Base-by-base conservation (phyloP, 2,113 vertebrate species). In the Rhinolophus ferrumequinum region DNA sequence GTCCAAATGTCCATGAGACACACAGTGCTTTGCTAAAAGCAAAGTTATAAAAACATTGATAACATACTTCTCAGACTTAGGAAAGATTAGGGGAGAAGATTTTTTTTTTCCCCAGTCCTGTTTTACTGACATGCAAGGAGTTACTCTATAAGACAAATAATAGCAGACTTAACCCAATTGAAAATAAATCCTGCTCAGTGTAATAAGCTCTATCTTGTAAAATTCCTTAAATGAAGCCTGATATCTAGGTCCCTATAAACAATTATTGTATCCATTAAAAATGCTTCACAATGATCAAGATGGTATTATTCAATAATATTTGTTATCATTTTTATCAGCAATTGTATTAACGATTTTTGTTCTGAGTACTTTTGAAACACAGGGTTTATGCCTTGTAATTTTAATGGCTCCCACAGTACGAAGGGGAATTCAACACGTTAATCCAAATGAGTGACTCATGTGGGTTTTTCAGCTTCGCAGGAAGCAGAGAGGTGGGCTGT, bases 21-120 rank as follows among this genome's bases (percentile, higher is more conserved):
- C 77, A 16, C 7, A 41, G 26, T 15, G 4, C 10, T 80, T 95
- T 69, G 58, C 22, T 62, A 92, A 95, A 22, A 19, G 26, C 6
- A 80, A 67, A 83, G 6, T 54, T 52, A 66, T 47, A 28, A 87
- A 73, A 66, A 47, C 73, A 60, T 47, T 56, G n/a, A 93, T 88
- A 91, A 41, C 0, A 2, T 60, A 18, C 26, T 75, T 67, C 28
- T 60, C 16, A 54, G 24, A 4, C 7, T 77, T 16, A 19, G 67
- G 70, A 85, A 66, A 83, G 8, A 75, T 10, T 50, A n/a, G 76
- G 21, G 1, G 8, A 50, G 19, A 35, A n/a, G 12, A 15, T 1
- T 4, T 1, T 12, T 3, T 33, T 64, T 11, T 1, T 2, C 58
- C 35, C 1, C 12, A 35, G 44, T 52, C 22, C 24, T 44, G 5